A percentile compares a stretch with the other conserved stretches of the same genome.
phyloP scores from a whole-genome alignment of 2,113 vertebrate genomes.

The Gopherus evgoodei region DNA sequence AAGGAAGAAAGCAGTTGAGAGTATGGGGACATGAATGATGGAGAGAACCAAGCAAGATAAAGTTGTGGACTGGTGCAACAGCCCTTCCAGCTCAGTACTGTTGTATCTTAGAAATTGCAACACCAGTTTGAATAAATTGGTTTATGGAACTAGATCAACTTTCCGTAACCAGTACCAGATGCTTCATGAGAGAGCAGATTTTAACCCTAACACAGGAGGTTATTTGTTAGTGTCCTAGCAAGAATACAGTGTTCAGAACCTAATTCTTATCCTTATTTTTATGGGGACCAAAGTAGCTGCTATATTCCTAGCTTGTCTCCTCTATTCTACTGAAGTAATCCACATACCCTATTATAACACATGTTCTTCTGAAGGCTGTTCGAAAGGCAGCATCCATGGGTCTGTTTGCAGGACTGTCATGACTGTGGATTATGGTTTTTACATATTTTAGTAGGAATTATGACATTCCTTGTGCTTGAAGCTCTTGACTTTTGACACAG shows the following conservation, averaged over 20 bases:
- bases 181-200: neutral
- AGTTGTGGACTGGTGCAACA: neutral
- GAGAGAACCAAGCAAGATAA: no score
- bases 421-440: neutral
- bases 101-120: neutral
- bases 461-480: neutral
- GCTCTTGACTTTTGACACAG: neutral
- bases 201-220: neutral
- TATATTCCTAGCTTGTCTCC: neutral
- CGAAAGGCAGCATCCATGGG: neutral
- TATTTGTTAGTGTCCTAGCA: neutral
- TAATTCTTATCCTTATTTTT: neutral
- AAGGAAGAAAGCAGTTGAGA: neutral
- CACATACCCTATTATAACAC: neutral
- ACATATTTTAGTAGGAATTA: neutral
- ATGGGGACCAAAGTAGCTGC: neutral
- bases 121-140: neutral
- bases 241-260: neutral
- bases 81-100: neutral
- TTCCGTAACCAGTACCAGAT: neutral
- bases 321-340: neutral
- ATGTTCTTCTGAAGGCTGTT: neutral
- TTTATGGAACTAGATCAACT: neutral
- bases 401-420: neutral
- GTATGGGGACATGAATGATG: neutral